Evolutionary conservation across 2,888 invertebrate genomes (phyloP), one percentile per base, ranked within the genome.

Genomic region (Campoplex capitator): DNA sequence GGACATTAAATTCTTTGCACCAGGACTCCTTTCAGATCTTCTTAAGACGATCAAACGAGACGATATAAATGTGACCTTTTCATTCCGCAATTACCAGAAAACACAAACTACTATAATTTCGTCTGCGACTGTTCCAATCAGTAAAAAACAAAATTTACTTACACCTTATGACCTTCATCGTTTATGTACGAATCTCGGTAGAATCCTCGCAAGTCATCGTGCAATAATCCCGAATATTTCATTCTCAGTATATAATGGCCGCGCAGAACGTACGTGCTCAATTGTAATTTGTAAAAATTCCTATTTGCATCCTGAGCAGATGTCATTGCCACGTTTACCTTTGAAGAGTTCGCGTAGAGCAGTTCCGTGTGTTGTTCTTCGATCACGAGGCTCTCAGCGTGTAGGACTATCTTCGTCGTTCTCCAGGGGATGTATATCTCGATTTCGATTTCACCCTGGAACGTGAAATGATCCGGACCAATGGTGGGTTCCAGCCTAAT

Each of bases 161-260:
- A 94, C 91, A 80, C 88, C 11, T 84, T 94, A 89, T 94, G 94
- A 45, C 94, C 95, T 28, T 92, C 86, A 16, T 93, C 78, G 84
- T 95, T 95, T 4, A 92, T 93, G 90, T 97, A 97, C 67, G 95
- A 95, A 89, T 96, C 97, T 90, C 96, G 95, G 91, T 97, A 97
- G 91, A 97, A 96, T 74, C 97, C 97, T 70, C 95, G 95, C 84
- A 96, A 93, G 1, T 96, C 95, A 90, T 96, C 95, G n/a, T 95
- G 95, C 35, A 96, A 95, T 28, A 91, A 92, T 18, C 96, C 96
- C 16, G 93, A 92, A 91, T 96, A 96, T 0, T 95, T 92, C 18
- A 96, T 91, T 86, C 95, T 94, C 23, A 96, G 90, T 0, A 94
- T 95, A 86, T 96, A 96, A 88, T 95, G 95, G 16, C 95, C 94